Evolutionary conservation across 2,113 vertebrate species (phyloP).

Genomic region (Bubalus kerabau): DNA sequence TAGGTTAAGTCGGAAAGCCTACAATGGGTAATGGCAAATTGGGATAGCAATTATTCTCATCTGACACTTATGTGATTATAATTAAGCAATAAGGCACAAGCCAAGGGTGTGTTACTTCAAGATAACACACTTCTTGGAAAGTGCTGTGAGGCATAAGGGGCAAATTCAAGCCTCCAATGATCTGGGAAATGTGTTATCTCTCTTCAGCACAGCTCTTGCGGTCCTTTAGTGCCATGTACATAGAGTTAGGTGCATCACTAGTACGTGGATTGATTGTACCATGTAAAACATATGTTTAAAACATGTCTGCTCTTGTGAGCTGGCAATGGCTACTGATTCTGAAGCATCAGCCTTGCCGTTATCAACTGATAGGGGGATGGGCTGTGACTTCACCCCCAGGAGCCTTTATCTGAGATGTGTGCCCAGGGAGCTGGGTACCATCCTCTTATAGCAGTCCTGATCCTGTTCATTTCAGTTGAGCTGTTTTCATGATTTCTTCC

Average conservation of each 20-base stretch:
- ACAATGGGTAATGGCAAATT: conserved; percentile 28
- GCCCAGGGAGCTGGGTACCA: neutral
- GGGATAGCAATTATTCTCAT: conserved; percentile 65
- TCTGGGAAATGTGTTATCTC: conserved; percentile 72
- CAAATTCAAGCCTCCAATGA: conserved; percentile 62
- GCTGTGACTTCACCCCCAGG: neutral
- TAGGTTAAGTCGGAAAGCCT: conserved; percentile 34
- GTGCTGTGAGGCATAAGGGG: conserved; percentile 63
- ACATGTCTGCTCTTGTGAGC: conserved; percentile 49
- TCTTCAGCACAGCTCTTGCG: conserved; percentile 1
- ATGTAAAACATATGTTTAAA: conserved; percentile 73
- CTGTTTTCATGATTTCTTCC: neutral
- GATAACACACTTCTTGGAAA: conserved; percentile 75
- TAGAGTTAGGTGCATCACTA: neutral
- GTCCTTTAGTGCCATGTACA: neutral
- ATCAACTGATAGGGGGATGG: neutral
- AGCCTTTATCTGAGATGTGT: neutral
- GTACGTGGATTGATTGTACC: conserved; percentile 16
- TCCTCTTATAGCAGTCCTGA: neutral
- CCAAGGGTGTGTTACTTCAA: conserved; percentile 72
- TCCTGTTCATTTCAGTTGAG: neutral
- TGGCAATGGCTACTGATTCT: conserved; percentile 22
- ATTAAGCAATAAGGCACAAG: conserved; percentile 76
- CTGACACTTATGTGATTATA: conserved; percentile 70
- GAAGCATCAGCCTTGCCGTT: conserved; percentile 10